These are phyloP conservation scores for Thamnophis elegans DNA, from an alignment of 2,797 vertebrate genomes.

Conservation along the genomic window DNA sequence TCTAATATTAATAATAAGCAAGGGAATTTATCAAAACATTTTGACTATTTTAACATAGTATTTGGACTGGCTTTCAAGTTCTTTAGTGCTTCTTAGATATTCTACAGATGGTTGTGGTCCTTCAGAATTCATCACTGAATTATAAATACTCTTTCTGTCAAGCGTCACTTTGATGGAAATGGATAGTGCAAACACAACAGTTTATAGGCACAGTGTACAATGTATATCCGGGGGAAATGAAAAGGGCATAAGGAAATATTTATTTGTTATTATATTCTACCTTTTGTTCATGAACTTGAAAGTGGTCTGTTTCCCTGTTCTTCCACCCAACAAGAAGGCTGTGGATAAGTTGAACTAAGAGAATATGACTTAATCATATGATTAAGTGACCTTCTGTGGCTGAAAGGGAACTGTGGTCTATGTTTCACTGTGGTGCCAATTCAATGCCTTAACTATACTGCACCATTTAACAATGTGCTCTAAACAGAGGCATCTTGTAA, in stretches of 20 bases:
- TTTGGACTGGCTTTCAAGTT: background rate
- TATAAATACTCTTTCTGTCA: background rate
- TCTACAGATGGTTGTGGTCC: background rate
- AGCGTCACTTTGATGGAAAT: background rate
- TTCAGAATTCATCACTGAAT: background rate
- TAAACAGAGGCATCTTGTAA: background rate
- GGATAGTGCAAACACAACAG: background rate
- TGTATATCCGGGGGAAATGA: background rate
- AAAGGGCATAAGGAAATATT: background rate
- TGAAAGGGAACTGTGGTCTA: background rate
- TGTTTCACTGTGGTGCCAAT: background rate
- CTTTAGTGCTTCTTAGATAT: rapidly evolving
- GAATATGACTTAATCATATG: background rate
- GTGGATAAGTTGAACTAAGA: background rate
- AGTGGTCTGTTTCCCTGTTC: background rate
- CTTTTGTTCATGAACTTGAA: background rate
- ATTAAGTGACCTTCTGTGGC: background rate
- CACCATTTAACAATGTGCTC: background rate
- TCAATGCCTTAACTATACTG: background rate
- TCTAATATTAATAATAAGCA: background rate
- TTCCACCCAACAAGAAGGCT: background rate
- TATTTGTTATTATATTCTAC: background rate
- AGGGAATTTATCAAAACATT: background rate
- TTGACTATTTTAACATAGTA: background rate
- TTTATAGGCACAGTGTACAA: background rate